Evolutionary conservation across 2,113 vertebrate genomes (phyloP).

Genomic region (Periophthalmodon schlosseri): DNA sequence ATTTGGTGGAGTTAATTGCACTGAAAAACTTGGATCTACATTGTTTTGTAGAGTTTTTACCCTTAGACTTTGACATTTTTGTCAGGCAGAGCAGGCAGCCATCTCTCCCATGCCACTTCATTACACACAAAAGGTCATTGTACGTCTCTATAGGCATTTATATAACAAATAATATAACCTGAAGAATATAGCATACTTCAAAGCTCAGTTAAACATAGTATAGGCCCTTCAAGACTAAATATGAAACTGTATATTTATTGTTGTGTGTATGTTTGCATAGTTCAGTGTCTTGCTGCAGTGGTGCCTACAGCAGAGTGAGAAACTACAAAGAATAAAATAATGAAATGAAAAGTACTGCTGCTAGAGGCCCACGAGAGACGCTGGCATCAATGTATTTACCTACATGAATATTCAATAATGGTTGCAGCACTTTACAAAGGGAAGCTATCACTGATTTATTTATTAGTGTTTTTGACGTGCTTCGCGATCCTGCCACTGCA

Average conservation of each 20-base stretch:
- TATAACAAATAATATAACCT: too few species aligned
- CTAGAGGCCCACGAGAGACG: slow-evolving; percentile 43
- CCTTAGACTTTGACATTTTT: too few species aligned
- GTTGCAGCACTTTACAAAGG: slow-evolving; percentile 60
- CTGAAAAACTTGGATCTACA: too few species aligned
- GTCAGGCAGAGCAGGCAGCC: too few species aligned
- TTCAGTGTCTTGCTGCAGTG: slow-evolving; percentile 25
- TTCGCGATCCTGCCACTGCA: slow-evolving; percentile 45
- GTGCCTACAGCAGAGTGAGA: slow-evolving; percentile 11
- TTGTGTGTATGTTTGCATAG: slow-evolving; percentile 13
- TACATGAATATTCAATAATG: slow-evolving; percentile 74
- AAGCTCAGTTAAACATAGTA: background rate
- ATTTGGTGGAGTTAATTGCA: too few species aligned
- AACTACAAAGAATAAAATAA: slow-evolving; percentile 20
- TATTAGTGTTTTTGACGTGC: slow-evolving; percentile 69
- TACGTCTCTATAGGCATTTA: too few species aligned
- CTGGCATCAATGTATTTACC: slow-evolving; percentile 67
- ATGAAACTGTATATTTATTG: background rate
- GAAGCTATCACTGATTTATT: slow-evolving; percentile 72
- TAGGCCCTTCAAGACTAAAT: background rate
- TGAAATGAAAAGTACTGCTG: slow-evolving; percentile 33
- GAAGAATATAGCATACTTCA: background rate
- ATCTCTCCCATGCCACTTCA: too few species aligned
- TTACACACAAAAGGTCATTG: too few species aligned
- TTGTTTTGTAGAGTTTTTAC: too few species aligned